phyloP scores from a whole-genome alignment of 2,113 vertebrate species.

The Scalopus aquaticus region DNA sequence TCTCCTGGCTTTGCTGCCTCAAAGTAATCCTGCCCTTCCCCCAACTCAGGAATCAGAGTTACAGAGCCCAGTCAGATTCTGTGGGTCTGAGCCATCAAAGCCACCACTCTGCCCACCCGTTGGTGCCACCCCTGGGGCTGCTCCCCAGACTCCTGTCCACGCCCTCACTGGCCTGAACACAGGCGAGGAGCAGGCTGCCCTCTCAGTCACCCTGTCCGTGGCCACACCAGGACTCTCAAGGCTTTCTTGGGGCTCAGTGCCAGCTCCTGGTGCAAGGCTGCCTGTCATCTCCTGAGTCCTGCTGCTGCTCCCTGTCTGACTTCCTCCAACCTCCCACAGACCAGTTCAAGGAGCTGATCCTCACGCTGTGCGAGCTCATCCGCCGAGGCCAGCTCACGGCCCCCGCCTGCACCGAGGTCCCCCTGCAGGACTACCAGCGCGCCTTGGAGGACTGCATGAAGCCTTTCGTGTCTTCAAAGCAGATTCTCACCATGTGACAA shows the following conservation, averaged over 20 bases:
- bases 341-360: constrained; percentile 87
- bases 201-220: neutral
- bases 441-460: constrained; percentile 89
- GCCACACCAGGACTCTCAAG: neutral
- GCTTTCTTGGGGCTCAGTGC: neutral
- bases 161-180: neutral
- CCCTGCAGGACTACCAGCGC: constrained; percentile 86
- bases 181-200: neutral
- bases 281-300: neutral
- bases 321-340: constrained; percentile 70
- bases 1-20: neutral
- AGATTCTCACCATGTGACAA: constrained; percentile 92
- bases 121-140: neutral
- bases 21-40: neutral
- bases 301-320: neutral
- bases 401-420: constrained; percentile 87
- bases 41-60: neutral
- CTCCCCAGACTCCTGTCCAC: neutral
- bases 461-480: constrained; percentile 92
- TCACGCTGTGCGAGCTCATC: constrained; percentile 89
- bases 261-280: neutral
- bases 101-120: neutral
- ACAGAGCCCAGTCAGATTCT: neutral
- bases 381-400: constrained; percentile 86
- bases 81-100: neutral